Evolutionary conservation across 2,888 invertebrate genomes (phyloP).

Genomic region (Ochropleura leucogaster): DNA sequence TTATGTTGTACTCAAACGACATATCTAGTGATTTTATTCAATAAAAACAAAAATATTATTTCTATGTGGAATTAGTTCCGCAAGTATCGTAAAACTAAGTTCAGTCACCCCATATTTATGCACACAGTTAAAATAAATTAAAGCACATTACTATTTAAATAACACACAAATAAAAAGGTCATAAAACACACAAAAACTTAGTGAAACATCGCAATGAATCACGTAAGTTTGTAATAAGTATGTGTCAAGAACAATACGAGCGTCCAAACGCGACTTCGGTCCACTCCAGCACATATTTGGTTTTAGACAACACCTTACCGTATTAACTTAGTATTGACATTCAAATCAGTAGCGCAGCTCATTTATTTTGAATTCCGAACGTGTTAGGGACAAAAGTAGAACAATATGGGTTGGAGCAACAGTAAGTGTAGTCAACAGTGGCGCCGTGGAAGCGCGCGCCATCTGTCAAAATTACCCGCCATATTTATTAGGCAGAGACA

Average conservation of each 20-base stretch:
- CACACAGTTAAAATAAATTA: constrained; percentile 61
- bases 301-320: constrained; percentile 87
- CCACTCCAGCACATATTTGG: constrained; percentile 75
- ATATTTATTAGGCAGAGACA: constrained; percentile 78
- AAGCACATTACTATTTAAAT: constrained; percentile 63
- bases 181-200: constrained; percentile 62
- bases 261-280: constrained; percentile 58
- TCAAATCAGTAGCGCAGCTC: constrained; percentile 88
- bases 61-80: background rate
- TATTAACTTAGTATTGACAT: constrained; percentile 87
- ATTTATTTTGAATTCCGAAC: constrained; percentile 87
- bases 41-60: background rate
- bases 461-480: constrained; percentile 86
- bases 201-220: constrained; percentile 66
- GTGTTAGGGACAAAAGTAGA: constrained; percentile 81
- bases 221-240: constrained; percentile 62
- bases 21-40: background rate
- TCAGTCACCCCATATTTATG: constrained; percentile 19
- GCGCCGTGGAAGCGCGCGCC: constrained; percentile 84
- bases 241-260: constrained; percentile 64
- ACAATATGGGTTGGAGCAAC: constrained; percentile 89
- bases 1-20: background rate
- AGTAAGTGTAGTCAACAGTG: constrained; percentile 87
- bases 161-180: constrained; percentile 64
- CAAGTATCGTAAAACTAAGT: constrained; percentile 3